phyloP scores from a whole-genome alignment of 64 coral and sea anemone species.

The Anthopleura sola region DNA sequence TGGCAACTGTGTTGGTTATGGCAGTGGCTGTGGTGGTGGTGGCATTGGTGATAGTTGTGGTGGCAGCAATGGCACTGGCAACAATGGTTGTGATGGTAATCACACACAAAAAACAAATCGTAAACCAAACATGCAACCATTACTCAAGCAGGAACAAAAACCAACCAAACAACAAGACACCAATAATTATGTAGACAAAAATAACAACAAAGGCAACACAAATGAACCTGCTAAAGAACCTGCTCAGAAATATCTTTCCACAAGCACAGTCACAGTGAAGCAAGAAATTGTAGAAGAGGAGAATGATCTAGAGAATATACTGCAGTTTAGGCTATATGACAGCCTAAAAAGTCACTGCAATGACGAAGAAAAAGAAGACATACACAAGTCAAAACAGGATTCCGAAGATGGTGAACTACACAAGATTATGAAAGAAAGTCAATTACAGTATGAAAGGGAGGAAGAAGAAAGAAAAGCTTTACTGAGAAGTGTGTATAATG shows the following conservation, averaged over 20 bases:
- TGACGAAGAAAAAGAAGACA: background rate
- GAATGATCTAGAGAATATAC: background rate
- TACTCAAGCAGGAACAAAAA: background rate
- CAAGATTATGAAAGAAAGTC: constrained; percentile 34
- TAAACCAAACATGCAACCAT: background rate
- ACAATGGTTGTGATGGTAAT: background rate
- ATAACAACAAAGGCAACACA: background rate
- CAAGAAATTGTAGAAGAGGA: background rate
- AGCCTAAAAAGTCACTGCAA: background rate
- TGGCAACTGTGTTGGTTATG: background rate
- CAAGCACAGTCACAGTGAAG: background rate
- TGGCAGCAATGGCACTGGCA: background rate
- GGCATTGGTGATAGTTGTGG: background rate
- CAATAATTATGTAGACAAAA: background rate
- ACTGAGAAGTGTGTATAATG: background rate
- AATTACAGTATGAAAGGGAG: constrained; percentile 15
- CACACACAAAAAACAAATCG: background rate
- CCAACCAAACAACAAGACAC: background rate
- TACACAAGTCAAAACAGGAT: background rate
- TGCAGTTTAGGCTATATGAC: background rate
- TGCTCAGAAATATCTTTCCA: background rate
- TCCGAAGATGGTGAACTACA: constrained; percentile 1
- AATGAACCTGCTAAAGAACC: background rate
- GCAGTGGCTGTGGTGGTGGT: background rate
- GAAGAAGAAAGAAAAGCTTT: constrained; percentile 6